Evolutionary conservation across 2,888 invertebrate genomes (phyloP).

Genomic region (Acleris emargana): DNA sequence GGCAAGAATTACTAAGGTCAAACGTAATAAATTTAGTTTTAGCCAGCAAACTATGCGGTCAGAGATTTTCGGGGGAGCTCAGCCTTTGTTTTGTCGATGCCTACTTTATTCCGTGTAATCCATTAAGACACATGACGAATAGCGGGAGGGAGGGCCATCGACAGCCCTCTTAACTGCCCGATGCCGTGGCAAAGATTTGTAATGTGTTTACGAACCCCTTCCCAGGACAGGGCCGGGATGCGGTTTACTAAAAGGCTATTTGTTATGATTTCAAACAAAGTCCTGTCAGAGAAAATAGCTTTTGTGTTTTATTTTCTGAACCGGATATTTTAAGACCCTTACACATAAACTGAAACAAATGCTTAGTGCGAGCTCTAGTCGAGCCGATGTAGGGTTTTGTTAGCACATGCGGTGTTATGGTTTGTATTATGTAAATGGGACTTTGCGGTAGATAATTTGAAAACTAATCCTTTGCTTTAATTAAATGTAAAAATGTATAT

Average conservation of each 20-base stretch:
- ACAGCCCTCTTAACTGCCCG: conserved; percentile 73
- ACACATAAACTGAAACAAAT: conserved; percentile 59
- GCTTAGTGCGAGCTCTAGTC: conserved; percentile 39
- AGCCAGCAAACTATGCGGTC: conserved; percentile 78
- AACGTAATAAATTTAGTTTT: conserved; percentile 83
- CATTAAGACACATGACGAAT: conserved; percentile 80
- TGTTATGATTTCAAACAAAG: conserved; percentile 82
- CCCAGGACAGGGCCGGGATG: conserved; percentile 76
- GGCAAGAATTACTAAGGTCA: conserved; percentile 81
- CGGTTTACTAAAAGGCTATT: conserved; percentile 81
- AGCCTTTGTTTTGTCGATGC: conserved; percentile 80
- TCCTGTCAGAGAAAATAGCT: conserved; percentile 77
- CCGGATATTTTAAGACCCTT: conserved; percentile 66
- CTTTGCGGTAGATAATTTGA: conserved; percentile 6
- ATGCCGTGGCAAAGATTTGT: conserved; percentile 74
- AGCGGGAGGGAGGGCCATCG: conserved; percentile 72
- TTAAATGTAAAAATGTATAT: too few relatives aligned
- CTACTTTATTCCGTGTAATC: conserved; percentile 79
- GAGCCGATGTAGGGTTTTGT: conserved; percentile 26
- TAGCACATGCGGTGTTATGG: conserved; percentile 17
- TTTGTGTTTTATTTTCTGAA: conserved; percentile 75
- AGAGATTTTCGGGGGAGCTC: conserved; percentile 72
- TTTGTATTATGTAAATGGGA: conserved; percentile 12
- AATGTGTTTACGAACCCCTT: conserved; percentile 75
- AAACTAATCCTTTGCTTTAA: conserved; percentile 10